Conservation (phyloP, 2,797 vertebrate genomes). For the Taeniopygia guttata region DNA sequence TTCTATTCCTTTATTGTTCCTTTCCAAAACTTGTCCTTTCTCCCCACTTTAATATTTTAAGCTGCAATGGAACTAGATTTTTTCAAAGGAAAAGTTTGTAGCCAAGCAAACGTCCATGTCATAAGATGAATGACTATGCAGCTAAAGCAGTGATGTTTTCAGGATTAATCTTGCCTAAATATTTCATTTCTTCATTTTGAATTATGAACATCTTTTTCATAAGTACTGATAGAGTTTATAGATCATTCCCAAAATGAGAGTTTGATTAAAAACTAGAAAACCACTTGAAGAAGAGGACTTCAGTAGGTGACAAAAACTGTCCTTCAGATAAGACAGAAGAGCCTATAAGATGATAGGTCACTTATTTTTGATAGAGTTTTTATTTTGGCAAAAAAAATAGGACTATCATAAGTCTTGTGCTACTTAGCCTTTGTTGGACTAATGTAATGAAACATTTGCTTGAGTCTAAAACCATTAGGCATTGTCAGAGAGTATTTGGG, state of each 20-base stretch:
- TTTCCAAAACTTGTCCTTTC: neutral
- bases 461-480: neutral
- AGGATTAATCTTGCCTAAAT: conserved; percentile 39
- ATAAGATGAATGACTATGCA: conserved; percentile 9
- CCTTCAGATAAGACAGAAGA: neutral
- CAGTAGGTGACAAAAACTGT: neutral
- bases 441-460: neutral
- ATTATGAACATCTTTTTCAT: conserved; percentile 32
- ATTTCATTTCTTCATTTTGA: conserved; percentile 52
- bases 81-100: neutral
- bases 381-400: neutral
- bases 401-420: neutral
- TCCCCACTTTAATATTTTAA: neutral
- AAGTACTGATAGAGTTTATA: conserved; percentile 25
- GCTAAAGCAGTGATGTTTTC: conserved; percentile 5
- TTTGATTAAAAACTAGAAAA: conserved; percentile 22
- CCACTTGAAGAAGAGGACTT: neutral
- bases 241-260: conserved; percentile 11
- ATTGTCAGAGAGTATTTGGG: neutral
- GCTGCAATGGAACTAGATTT: neutral
- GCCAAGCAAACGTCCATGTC: neutral
- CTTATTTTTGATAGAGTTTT: neutral
- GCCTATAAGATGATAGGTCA: neutral
- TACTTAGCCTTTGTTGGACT: neutral
- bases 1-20: neutral